phyloP scores from a whole-genome alignment of 2,888 invertebrate species.

The Thymelicus acteon region DNA sequence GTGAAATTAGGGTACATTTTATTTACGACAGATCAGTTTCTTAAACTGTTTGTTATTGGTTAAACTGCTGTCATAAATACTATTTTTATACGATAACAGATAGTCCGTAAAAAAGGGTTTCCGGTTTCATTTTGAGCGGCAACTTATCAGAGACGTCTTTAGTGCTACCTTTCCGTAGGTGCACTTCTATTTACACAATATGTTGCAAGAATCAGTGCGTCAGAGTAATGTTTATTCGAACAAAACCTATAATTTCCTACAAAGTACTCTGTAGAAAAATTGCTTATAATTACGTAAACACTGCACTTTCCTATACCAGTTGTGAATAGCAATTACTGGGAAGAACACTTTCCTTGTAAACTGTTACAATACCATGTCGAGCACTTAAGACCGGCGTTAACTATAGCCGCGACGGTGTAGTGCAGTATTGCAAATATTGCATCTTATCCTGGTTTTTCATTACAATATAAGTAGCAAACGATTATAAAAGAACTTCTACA shows the following conservation, averaged over 20 bases:
- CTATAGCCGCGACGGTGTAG: not conserved
- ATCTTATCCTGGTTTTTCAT: not conserved
- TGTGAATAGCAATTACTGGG: slow-evolving; percentile 33
- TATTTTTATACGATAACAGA: too few relatives aligned
- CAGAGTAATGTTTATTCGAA: slow-evolving; percentile 16
- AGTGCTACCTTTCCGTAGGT: too few relatives aligned
- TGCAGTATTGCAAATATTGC: not conserved
- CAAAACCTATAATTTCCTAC: slow-evolving; percentile 18
- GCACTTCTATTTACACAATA: too few relatives aligned
- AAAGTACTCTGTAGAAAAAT: slow-evolving; percentile 16
- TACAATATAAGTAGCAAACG: too few relatives aligned
- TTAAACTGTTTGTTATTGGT: too few relatives aligned
- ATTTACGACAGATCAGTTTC: too few relatives aligned
- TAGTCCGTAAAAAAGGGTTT: too few relatives aligned
- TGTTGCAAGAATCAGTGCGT: too few relatives aligned
- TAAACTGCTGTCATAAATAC: too few relatives aligned
- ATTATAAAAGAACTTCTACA: not conserved
- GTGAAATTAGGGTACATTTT: too few relatives aligned
- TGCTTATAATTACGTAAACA: slow-evolving; percentile 30
- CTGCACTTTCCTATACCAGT: slow-evolving; percentile 29
- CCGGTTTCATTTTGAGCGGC: too few relatives aligned
- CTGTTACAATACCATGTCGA: slow-evolving; percentile 16
- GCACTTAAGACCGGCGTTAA: not conserved
- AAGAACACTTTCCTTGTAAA: slow-evolving; percentile 32
- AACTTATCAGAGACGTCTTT: too few relatives aligned